phyloP scores from a whole-genome alignment of 2,113 vertebrate genomes.

The Phyllostomus hastatus region DNA sequence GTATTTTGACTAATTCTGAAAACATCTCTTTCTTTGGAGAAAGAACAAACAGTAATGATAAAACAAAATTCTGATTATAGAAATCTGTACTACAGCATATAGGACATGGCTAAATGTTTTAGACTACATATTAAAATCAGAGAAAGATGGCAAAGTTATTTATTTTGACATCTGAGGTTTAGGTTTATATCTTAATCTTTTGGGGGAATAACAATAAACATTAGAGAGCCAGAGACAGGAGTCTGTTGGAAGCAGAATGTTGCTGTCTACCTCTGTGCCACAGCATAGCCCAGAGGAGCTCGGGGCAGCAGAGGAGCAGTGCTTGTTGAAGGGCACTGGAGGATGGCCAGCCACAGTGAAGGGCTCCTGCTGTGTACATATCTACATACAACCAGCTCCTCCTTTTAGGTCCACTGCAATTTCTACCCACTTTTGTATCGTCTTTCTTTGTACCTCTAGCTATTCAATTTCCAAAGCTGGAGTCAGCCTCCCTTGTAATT shows the following conservation, averaged over 20 bases:
- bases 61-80: neutral
- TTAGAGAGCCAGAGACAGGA: neutral
- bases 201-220: neutral
- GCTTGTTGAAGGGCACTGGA: neutral
- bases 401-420: neutral
- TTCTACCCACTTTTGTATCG: neutral
- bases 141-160: neutral
- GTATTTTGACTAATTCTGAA: neutral
- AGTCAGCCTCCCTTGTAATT: neutral
- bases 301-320: accelerated
- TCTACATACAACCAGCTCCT: neutral
- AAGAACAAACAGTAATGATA: neutral
- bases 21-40: neutral
- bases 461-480: neutral
- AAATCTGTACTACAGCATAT: neutral
- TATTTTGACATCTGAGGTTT: neutral
- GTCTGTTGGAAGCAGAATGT: neutral
- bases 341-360: neutral
- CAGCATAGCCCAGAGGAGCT: too few relatives aligned
- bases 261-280: accelerated
- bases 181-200: neutral
- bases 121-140: neutral
- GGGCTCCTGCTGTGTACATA: neutral
- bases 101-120: neutral
- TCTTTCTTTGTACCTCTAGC: neutral